Percentiles rank a stretch among this genome's conserved stretches.
Conservation (phyloP, 2,113 vertebrate species). For the Tragelaphus strepsiceros region DNA sequence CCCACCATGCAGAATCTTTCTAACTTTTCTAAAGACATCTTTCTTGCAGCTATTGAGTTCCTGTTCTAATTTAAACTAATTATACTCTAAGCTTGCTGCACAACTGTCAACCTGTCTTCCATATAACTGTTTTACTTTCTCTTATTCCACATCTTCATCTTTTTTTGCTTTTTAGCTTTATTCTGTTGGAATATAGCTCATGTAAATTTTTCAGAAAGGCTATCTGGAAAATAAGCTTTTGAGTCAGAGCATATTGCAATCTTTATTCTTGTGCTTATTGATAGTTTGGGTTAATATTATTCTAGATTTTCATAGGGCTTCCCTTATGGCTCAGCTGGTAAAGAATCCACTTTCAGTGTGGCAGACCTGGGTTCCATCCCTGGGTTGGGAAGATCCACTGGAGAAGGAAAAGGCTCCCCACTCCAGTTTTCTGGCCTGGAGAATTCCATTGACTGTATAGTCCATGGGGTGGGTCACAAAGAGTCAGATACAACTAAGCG, state of each 20-base stretch:
- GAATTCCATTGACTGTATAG: too few species aligned
- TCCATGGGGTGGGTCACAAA: too few species aligned
- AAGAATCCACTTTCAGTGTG: neutral
- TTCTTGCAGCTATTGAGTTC: neutral
- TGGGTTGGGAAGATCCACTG: neutral
- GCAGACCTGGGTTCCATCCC: neutral
- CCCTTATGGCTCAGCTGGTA: neutral
- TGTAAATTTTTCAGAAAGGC: neutral
- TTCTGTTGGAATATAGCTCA: neutral
- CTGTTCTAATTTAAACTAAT: neutral
- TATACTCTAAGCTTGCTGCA: neutral
- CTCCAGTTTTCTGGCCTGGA: too few species aligned
- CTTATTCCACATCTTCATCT: neutral
- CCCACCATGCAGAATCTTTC: neutral
- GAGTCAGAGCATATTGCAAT: neutral
- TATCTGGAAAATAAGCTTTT: neutral
- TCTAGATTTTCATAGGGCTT: neutral
- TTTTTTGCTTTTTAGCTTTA: neutral
- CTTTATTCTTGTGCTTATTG: neutral
- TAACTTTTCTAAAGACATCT: neutral
- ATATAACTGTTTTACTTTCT: neutral
- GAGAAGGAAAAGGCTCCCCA: neutral
- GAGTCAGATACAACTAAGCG: too few species aligned
- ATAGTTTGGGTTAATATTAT: neutral
- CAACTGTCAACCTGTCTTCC: neutral